Percentiles rank a stretch among this genome's conserved stretches.
These are phyloP conservation scores for Aspidiotus destructor DNA, from an alignment of 2,888 invertebrate genomes.

Conservation along the genomic window DNA sequence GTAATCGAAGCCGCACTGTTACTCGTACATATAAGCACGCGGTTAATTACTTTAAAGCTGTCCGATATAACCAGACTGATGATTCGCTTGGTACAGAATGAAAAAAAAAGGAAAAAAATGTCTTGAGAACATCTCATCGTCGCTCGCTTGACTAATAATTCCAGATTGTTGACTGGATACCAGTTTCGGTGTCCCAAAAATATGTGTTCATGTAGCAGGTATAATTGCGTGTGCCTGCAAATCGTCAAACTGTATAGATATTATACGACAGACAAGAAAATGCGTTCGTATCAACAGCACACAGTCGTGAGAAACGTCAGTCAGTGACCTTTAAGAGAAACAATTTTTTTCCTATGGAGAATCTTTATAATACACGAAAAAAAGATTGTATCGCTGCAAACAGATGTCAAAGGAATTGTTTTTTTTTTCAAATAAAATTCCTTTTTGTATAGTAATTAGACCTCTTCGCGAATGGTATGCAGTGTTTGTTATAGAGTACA, in stretches of 20 bases:
- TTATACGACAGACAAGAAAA: background rate
- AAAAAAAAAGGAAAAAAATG: constrained; percentile 7
- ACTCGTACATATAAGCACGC: too few relatives aligned
- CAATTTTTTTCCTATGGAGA: background rate
- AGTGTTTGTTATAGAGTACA: too few relatives aligned
- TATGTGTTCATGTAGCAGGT: background rate
- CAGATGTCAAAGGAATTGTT: too few relatives aligned
- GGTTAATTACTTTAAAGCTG: too few relatives aligned
- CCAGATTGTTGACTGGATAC: constrained; percentile 14
- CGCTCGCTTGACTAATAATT: constrained; percentile 10
- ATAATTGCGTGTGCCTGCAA: constrained; percentile 2
- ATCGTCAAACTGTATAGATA: background rate
- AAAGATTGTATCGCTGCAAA: too few relatives aligned
- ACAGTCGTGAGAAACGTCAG: background rate
- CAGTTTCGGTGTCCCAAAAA: constrained; percentile 9
- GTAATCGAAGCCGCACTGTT: too few relatives aligned
- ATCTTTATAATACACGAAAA: too few relatives aligned
- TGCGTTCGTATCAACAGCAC: background rate
- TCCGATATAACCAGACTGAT: too few relatives aligned
- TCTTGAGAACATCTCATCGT: constrained; percentile 20
- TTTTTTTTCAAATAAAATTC: too few relatives aligned
- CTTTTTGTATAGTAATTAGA: too few relatives aligned
- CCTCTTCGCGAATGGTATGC: too few relatives aligned
- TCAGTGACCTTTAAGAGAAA: background rate
- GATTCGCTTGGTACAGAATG: too few relatives aligned